Conservation (phyloP, 2,888 invertebrate species). For the Minunthozetes semirufus region DNA sequence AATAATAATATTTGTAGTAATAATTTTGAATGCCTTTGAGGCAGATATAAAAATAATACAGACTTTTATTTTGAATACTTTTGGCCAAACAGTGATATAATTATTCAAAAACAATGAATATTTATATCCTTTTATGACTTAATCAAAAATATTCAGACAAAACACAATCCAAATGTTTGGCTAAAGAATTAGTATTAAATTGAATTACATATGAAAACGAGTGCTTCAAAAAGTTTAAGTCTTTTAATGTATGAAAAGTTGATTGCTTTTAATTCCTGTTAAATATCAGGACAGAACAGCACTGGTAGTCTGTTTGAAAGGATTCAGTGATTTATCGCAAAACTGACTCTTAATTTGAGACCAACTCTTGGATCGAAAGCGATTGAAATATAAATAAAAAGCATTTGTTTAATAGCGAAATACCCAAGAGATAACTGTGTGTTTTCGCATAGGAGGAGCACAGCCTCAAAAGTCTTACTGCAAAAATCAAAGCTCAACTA, state of each 20-base stretch:
- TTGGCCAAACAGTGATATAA: neutral
- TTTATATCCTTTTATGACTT: neutral
- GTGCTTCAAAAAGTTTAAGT: too few relatives aligned
- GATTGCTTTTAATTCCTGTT: neutral
- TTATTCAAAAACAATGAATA: neutral
- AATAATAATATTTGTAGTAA: slow-evolving; percentile 4
- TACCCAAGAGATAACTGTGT: too few relatives aligned
- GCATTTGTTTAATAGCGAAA: too few relatives aligned
- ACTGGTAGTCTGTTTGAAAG: too few relatives aligned
- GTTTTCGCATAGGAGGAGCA: too few relatives aligned
- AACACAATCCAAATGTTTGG: neutral
- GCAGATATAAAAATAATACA: neutral
- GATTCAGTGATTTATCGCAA: too few relatives aligned
- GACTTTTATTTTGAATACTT: neutral
- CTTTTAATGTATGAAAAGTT: neutral
- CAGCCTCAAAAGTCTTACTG: neutral
- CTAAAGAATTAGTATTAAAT: neutral
- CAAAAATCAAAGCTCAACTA: slow-evolving; percentile 1
- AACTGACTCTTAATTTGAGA: too few relatives aligned
- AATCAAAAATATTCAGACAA: neutral
- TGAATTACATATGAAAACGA: neutral
- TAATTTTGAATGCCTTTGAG: neutral
- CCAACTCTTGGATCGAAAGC: too few relatives aligned
- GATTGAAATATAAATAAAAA: too few relatives aligned
- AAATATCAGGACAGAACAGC: neutral